A percentile compares a stretch with the other conserved stretches of the same genome.
phyloP scores from a whole-genome alignment of 2,797 vertebrate species.

The Cryptoprocta ferox region DNA sequence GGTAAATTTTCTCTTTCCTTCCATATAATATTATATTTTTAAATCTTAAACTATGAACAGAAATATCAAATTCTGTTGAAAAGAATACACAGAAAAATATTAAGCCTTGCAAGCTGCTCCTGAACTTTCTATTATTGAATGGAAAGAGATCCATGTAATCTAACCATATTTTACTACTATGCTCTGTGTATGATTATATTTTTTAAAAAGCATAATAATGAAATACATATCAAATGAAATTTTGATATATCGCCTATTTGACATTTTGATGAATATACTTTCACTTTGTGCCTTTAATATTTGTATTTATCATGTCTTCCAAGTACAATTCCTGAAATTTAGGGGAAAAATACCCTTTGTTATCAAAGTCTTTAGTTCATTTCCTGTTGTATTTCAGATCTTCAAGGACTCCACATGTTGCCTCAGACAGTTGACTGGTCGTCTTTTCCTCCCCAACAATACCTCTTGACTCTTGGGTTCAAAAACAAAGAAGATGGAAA shows the following conservation, averaged over 20 bases:
- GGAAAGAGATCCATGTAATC: not conserved
- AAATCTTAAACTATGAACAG: slow-evolving; percentile 2
- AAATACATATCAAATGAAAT: not conserved
- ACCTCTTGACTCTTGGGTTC: slow-evolving; percentile 86
- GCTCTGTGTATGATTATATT: not conserved
- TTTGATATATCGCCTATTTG: not conserved
- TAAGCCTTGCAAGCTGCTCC: not conserved
- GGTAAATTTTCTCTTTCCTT: slow-evolving; percentile 40
- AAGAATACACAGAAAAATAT: slow-evolving; percentile 8
- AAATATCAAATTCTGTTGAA: slow-evolving; percentile 43
- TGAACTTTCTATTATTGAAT: slow-evolving; percentile 7
- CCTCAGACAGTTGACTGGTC: slow-evolving; percentile 84
- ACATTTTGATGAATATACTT: slow-evolving; percentile 24
- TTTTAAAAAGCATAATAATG: slow-evolving; percentile 23
- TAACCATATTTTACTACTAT: not conserved
- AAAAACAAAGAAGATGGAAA: slow-evolving; percentile 82
- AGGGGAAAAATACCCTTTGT: not conserved
- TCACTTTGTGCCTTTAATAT: slow-evolving; percentile 24
- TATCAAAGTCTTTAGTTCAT: not conserved
- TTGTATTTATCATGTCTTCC: slow-evolving; percentile 19
- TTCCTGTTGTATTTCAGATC: slow-evolving; percentile 77
- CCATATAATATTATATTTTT: slow-evolving; percentile 13
- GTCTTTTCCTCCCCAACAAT: slow-evolving; percentile 73
- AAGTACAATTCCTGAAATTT: not conserved
- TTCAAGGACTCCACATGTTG: slow-evolving; percentile 80